Evolutionary conservation across 2,888 invertebrate genomes (phyloP), one percentile per base, ranked within the genome.

Genomic region (Acleris laterana): DNA sequence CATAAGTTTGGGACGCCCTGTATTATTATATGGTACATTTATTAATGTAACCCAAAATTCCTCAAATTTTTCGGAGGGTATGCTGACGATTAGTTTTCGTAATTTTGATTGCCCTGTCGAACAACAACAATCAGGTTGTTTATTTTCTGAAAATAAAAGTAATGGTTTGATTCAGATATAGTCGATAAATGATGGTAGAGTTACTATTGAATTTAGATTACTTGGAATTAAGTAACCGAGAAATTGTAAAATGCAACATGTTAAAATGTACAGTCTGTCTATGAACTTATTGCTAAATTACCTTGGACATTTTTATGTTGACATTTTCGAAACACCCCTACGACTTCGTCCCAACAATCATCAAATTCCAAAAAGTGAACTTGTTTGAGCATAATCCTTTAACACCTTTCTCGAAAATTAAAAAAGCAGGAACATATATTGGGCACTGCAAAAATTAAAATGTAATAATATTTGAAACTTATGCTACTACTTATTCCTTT

Each of bases 291-390:
- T n/a, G 20, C 38, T 53, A 53, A 53, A 53, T 53, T 19, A 53
- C 53, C 17, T 53, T 53, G 38, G 53, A 38, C 38, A 20, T 32
- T 38, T 53, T 53, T 53, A 1, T 0, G 53, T 32, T 53, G 53
- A 38, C 38, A 53, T 53, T 53, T 38, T 53, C 53, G 53, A 53
- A 53, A 20, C 38, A 53, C 53, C 53, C 38, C 38, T 53, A 53
- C 32, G 38, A 53, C 53, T 53, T 53, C 53, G 53, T 19, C 53
- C 53, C 53, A 53, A 53, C 38, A 53, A 53, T 53, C 53, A 53
- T 53, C 38, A 53, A 53, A 53, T 38, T 38, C 38, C 38, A 53
- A 53, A 20, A 53, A 53, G 53, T 53, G 0, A 2, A 53, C 53
- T 53, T 53, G 53, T 53, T 53, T 38, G 53, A 53, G 53, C 19